Percentiles rank a stretch among this genome's conserved stretches.
These are phyloP conservation scores for Sigmodon hispidus DNA, from an alignment of 2,113 vertebrate genomes.

Conservation along the genomic window DNA sequence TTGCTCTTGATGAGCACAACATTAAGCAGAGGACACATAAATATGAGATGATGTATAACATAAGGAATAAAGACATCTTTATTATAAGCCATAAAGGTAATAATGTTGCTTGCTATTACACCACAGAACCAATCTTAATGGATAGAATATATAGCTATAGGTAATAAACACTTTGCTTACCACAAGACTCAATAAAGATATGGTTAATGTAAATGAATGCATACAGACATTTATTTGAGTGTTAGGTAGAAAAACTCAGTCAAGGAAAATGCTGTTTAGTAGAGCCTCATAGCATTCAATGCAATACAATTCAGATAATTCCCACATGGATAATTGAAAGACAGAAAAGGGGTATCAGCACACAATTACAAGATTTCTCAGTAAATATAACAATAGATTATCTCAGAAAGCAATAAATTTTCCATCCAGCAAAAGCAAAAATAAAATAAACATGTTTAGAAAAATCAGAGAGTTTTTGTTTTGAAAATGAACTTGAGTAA, in stretches of 20 bases:
- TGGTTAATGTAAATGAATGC: conserved; percentile 30
- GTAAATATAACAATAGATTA: conserved; percentile 38
- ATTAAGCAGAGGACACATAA: background rate
- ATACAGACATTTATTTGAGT: conserved; percentile 24
- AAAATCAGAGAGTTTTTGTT: conserved; percentile 19
- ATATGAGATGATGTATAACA: background rate
- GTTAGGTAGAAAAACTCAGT: conserved; percentile 23
- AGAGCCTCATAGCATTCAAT: background rate
- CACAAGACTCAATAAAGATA: background rate
- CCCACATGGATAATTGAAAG: background rate
- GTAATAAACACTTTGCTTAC: background rate
- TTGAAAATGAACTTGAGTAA: conserved; percentile 16
- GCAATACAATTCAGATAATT: background rate
- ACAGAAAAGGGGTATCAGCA: background rate
- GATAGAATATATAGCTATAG: background rate
- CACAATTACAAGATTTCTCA: background rate
- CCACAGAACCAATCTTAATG: background rate
- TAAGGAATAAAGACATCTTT: background rate
- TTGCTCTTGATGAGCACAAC: background rate
- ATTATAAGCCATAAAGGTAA: background rate
- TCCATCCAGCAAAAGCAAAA: conserved; percentile 30
- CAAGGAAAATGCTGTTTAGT: background rate
- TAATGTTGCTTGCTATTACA: background rate
- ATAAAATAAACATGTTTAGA: background rate
- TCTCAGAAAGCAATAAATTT: conserved; percentile 2